These are phyloP conservation scores for Zele albiditarsus DNA, from an alignment of 2,888 invertebrate genomes.

Conservation along the genomic window DNA sequence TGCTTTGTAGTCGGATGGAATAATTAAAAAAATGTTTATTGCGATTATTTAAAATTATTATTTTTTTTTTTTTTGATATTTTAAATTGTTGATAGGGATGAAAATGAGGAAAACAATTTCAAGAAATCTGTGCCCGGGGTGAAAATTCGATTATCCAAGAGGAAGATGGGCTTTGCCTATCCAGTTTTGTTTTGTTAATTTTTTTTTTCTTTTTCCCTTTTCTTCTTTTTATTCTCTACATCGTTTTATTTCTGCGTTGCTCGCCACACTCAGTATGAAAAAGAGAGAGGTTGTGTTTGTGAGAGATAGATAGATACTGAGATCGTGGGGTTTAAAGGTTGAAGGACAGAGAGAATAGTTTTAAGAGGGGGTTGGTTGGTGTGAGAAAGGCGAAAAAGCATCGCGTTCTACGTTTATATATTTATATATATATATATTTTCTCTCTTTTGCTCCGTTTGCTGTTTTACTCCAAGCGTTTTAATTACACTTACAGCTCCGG, in stretches of 20 bases:
- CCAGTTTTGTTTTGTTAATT: conserved; percentile 24
- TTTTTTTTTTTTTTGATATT: conserved; percentile 23
- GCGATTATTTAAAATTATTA: conserved; percentile 6
- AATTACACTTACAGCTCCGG: conserved; percentile 61
- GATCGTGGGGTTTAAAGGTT: conserved; percentile 15
- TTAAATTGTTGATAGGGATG: conserved; percentile 15
- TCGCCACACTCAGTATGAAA: conserved; percentile 3
- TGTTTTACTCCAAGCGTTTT: conserved; percentile 67
- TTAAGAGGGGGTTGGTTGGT: neutral
- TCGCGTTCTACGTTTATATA: neutral
- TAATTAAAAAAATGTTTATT: neutral
- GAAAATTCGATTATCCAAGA: conserved; percentile 70
- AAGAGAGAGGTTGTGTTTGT: conserved; percentile 14
- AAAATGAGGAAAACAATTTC: conserved; percentile 50
- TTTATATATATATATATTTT: neutral
- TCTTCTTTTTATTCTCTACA: conserved; percentile 38
- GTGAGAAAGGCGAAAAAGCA: conserved; percentile 7
- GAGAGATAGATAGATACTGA: conserved; percentile 18
- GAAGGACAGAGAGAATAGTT: conserved; percentile 14
- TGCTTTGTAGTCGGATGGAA: neutral
- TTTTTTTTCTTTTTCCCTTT: conserved; percentile 5
- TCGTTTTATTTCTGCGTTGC: conserved; percentile 19
- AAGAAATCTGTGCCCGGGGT: conserved; percentile 46
- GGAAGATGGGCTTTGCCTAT: conserved; percentile 41
- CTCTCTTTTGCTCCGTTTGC: conserved; percentile 21